phyloP scores from a whole-genome alignment of 2,888 invertebrate species.

The Drosophila sordidapex region DNA sequence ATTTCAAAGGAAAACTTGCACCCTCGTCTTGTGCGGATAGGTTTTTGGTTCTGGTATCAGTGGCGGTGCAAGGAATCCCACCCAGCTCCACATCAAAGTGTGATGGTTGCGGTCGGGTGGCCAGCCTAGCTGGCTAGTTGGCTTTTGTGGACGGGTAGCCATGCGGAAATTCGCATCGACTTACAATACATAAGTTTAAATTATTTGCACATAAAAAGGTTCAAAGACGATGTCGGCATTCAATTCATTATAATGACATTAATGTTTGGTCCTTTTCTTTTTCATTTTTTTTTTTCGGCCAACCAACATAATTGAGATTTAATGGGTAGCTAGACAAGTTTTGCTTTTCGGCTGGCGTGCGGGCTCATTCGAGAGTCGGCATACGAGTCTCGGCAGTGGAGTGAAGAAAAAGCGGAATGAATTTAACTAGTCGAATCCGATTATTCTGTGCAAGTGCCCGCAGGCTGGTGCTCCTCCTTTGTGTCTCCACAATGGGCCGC shows the following conservation, averaged over 20 bases:
- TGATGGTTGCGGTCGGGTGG: slow-evolving; percentile 19
- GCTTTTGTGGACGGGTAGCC: slow-evolving; percentile 49
- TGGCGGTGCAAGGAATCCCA: background rate
- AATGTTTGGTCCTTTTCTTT: slow-evolving; percentile 46
- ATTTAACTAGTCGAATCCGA: slow-evolving; percentile 62
- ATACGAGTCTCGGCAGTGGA: background rate
- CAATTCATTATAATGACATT: slow-evolving; percentile 79
- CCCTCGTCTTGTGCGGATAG: slow-evolving; percentile 36
- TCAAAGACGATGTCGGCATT: slow-evolving; percentile 61
- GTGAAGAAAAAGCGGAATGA: slow-evolving; percentile 32
- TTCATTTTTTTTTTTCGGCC: slow-evolving; percentile 4
- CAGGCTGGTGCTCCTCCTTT: slow-evolving; percentile 35
- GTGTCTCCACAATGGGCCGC: slow-evolving; percentile 37
- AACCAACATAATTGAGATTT: slow-evolving; percentile 70
- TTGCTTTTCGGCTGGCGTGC: slow-evolving; percentile 28
- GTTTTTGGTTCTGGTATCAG: slow-evolving; percentile 7
- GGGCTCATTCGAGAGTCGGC: slow-evolving; percentile 57
- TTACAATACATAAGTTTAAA: slow-evolving; percentile 65
- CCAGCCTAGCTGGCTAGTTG: slow-evolving; percentile 28
- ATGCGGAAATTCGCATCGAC: slow-evolving; percentile 61
- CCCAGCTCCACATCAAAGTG: background rate
- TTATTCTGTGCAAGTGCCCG: slow-evolving; percentile 53
- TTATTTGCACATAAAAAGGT: slow-evolving; percentile 71
- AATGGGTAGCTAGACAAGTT: slow-evolving; percentile 60
- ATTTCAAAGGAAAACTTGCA: slow-evolving; percentile 67